phyloP scores from a whole-genome alignment of 1,140 invertebrate species.

The Eriosoma lanigerum region DNA sequence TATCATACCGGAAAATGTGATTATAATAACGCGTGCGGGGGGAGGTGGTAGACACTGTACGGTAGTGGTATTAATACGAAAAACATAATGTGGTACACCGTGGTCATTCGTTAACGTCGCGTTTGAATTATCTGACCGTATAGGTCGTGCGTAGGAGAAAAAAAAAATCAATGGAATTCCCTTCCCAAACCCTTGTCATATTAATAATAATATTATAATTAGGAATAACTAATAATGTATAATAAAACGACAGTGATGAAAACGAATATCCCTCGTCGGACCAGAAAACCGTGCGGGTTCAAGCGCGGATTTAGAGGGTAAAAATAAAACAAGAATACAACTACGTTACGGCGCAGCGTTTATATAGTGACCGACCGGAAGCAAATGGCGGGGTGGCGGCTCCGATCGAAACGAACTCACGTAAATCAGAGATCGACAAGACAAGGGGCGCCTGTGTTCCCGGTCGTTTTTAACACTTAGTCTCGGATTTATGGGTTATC shows the following conservation, averaged over 20 bases:
- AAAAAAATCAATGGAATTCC: neutral
- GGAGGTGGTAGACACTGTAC: too few species aligned
- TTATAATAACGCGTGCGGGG: neutral
- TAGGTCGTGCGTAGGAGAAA: neutral
- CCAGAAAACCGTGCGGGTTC: too few species aligned
- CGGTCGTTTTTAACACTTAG: slow-evolving; percentile 51
- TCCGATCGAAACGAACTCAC: slow-evolving; percentile 5
- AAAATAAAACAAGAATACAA: neutral
- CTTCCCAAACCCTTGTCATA: neutral
- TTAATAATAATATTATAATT: slow-evolving; percentile 1
- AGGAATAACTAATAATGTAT: too few species aligned
- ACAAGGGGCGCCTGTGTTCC: slow-evolving; percentile 49
- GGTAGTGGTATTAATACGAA: neutral
- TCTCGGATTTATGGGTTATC: slow-evolving; percentile 44
- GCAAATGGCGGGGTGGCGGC: neutral
- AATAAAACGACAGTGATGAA: too few species aligned
- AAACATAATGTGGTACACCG: neutral
- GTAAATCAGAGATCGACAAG: slow-evolving; percentile 51
- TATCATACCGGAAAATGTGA: neutral
- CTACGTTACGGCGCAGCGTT: neutral
- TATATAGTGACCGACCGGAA: slow-evolving; percentile 32
- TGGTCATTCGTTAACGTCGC: slow-evolving; percentile 15
- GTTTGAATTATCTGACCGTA: neutral
- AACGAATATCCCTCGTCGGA: too few species aligned
- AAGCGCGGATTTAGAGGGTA: too few species aligned